phyloP scores from a whole-genome alignment of 2,888 invertebrate genomes.

The Diadegma fenestrale region DNA sequence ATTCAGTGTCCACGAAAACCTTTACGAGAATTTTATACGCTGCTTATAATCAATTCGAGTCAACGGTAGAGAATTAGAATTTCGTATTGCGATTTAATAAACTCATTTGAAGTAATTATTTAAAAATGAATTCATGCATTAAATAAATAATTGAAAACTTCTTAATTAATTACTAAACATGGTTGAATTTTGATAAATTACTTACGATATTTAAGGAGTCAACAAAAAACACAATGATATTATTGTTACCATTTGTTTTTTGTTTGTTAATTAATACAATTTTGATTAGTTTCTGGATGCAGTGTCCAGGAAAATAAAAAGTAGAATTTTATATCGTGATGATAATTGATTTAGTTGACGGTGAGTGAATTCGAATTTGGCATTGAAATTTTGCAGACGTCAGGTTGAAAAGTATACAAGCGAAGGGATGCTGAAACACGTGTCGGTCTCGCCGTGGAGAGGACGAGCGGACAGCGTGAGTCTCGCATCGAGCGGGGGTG shows the following conservation, averaged over 20 bases:
- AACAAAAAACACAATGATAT: neutral
- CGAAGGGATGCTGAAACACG: slow-evolving; percentile 93
- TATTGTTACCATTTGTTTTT: neutral
- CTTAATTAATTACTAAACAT: too few relatives aligned
- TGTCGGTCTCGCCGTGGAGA: slow-evolving; percentile 94
- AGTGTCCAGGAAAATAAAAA: neutral
- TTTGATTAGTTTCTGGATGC: too few relatives aligned
- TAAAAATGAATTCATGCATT: too few relatives aligned
- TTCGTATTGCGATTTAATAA: too few relatives aligned
- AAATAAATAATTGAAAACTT: too few relatives aligned
- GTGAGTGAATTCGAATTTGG: neutral
- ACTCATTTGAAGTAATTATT: too few relatives aligned
- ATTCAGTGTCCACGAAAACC: neutral
- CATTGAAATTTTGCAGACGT: slow-evolving; percentile 29
- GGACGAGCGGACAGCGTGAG: slow-evolving; percentile 94
- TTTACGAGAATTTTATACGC: neutral
- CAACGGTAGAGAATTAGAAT: too few relatives aligned
- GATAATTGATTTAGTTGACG: neutral
- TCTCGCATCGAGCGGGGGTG: slow-evolving; percentile 88
- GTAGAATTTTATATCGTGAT: neutral
- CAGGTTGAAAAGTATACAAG: slow-evolving; percentile 13
- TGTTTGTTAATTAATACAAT: too few relatives aligned
- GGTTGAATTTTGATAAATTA: too few relatives aligned
- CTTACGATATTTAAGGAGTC: too few relatives aligned
- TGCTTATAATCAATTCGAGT: too few relatives aligned